These are phyloP conservation scores for Dipus sagitta DNA, from an alignment of 2,797 vertebrate genomes.

Conservation along the genomic window DNA sequence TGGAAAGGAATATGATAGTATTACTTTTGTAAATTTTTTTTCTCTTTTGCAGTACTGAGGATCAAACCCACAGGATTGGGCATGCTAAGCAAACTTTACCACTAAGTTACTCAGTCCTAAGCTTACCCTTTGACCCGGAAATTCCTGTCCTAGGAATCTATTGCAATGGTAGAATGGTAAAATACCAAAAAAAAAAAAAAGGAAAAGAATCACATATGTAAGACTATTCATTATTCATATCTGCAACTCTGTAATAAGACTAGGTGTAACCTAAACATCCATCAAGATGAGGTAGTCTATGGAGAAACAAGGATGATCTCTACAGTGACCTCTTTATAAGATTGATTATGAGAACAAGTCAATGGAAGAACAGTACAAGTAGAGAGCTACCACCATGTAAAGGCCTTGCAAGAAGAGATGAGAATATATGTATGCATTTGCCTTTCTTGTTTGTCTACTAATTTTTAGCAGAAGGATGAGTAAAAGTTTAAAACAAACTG, in stretches of 20 bases:
- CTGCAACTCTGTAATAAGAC: not conserved
- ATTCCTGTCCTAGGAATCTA: conserved; percentile 36
- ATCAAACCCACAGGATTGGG: not conserved
- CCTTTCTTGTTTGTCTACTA: not conserved
- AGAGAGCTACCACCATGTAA: conserved; percentile 24
- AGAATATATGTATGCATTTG: not conserved
- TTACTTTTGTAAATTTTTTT: not conserved
- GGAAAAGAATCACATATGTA: not conserved
- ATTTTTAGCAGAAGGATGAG: conserved; percentile 24
- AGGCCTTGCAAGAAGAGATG: not conserved
- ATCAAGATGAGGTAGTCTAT: not conserved
- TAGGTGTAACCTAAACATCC: not conserved
- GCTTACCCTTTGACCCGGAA: conserved; percentile 37
- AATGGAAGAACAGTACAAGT: not conserved
- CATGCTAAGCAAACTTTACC: not conserved
- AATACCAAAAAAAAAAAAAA: not conserved
- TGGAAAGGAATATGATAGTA: conserved; percentile 21
- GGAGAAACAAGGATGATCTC: conserved; percentile 17
- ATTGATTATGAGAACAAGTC: not conserved
- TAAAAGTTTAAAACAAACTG: conserved; percentile 28
- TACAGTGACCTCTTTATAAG: conserved; percentile 2
- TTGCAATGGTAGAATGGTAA: not conserved
- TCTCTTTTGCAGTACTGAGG: not conserved
- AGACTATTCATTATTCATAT: conserved; percentile 4
- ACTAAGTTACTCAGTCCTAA: not conserved